A percentile compares a stretch with the other conserved stretches of the same genome.
phyloP scores from a whole-genome alignment of 1,140 invertebrate species.

The Hycleus cichorii region DNA sequence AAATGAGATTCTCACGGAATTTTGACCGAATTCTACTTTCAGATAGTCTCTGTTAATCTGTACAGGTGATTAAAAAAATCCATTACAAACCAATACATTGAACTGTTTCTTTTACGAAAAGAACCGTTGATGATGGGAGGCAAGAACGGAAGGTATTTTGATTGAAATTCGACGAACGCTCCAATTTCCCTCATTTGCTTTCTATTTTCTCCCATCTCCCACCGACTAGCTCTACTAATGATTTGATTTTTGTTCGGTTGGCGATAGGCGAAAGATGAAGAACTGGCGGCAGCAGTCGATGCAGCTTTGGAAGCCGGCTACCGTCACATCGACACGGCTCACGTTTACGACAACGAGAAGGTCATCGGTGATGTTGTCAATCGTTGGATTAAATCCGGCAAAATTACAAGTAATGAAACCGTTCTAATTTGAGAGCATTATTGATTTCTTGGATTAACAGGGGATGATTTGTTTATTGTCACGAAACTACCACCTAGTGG shows the following conservation, averaged over 20 bases:
- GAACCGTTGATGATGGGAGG: too few relatives aligned
- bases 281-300: slow-evolving; percentile 61
- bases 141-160: too few relatives aligned
- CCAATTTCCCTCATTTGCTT: too few relatives aligned
- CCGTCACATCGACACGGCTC: slow-evolving; percentile 74
- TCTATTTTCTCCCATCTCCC: not conserved
- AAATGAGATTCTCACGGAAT: too few relatives aligned
- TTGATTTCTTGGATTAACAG: slow-evolving; percentile 17
- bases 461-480: slow-evolving; percentile 74
- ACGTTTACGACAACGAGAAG: slow-evolving; percentile 74
- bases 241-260: slow-evolving; percentile 24
- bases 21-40: too few relatives aligned
- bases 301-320: slow-evolving; percentile 60
- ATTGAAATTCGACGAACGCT: too few relatives aligned
- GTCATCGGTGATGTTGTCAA: slow-evolving; percentile 69
- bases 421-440: not conserved
- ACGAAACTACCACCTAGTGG: slow-evolving; percentile 62
- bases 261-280: slow-evolving; percentile 55
- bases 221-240: slow-evolving; percentile 2
- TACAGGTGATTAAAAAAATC: too few relatives aligned
- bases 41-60: too few relatives aligned
- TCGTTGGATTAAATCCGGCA: slow-evolving; percentile 62
- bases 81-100: too few relatives aligned
- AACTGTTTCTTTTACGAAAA: too few relatives aligned
- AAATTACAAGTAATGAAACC: slow-evolving; percentile 46